These are phyloP conservation scores for Hycleus phaleratus DNA, from an alignment of 1,140 invertebrate species.

Conservation along the genomic window DNA sequence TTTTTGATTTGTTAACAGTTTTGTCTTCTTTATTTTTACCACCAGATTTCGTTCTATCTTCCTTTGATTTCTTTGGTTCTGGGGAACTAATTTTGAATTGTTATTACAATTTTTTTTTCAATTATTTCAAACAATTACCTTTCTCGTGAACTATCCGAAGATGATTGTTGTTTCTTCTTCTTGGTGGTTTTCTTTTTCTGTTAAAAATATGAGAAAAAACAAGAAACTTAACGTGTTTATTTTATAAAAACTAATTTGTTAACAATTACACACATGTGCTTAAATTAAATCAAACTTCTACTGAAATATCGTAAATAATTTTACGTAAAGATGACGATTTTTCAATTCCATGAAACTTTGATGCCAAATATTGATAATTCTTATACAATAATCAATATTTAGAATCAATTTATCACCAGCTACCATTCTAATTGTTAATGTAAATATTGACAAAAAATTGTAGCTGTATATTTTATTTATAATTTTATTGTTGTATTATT, in stretches of 20 bases:
- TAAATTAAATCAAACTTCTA: constrained; percentile 3
- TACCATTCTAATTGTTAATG: neutral
- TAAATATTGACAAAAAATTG: neutral
- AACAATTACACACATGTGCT: constrained; percentile 9
- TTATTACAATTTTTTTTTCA: neutral
- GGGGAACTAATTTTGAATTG: constrained; percentile 22
- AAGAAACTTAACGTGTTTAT: neutral
- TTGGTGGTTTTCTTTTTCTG: constrained; percentile 48
- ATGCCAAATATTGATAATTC: neutral
- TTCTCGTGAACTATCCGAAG: constrained; percentile 24
- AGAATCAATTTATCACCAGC: constrained; percentile 2
- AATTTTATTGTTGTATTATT: constrained; percentile 1
- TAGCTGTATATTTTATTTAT: constrained; percentile 7
- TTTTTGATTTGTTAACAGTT: neutral
- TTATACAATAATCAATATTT: neutral
- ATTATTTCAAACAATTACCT: constrained; percentile 17
- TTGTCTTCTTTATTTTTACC: constrained; percentile 10
- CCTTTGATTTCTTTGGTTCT: constrained; percentile 21
- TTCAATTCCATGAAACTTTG: neutral
- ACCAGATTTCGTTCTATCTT: constrained; percentile 15
- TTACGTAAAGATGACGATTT: neutral
- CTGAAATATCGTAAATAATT: neutral
- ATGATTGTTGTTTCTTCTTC: constrained; percentile 42
- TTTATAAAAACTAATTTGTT: neutral
- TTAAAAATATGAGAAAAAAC: constrained; percentile 29